Evolutionary conservation across 1,140 invertebrate species (phyloP).

Genomic region (Brachionus plicatilis): DNA sequence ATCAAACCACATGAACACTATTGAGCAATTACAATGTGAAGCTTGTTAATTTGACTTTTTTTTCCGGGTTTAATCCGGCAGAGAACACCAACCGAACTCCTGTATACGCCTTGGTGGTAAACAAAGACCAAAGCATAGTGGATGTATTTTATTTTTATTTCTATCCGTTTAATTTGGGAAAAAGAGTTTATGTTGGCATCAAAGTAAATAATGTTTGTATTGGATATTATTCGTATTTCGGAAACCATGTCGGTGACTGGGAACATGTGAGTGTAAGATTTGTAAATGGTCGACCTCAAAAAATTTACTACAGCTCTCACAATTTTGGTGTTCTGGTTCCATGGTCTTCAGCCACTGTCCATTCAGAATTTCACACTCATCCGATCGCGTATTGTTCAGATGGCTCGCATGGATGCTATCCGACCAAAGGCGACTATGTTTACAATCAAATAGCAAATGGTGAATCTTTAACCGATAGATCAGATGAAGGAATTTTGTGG

Average conservation of each 20-base stretch:
- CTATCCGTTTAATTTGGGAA: slow-evolving; percentile 7
- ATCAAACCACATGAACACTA: neutral
- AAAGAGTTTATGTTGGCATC: neutral
- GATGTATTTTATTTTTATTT: slow-evolving; percentile 38
- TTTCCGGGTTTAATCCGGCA: neutral
- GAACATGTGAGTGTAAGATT: slow-evolving; percentile 20
- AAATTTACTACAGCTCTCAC: slow-evolving; percentile 18
- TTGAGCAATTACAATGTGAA: slow-evolving; percentile 10
- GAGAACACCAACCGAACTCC: neutral
- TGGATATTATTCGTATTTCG: neutral
- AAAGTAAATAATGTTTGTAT: neutral
- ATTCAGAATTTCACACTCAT: slow-evolving; percentile 9
- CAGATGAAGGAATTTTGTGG: neutral
- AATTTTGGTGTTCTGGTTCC: neutral
- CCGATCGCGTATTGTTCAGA: slow-evolving; percentile 5
- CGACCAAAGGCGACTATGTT: slow-evolving; percentile 9
- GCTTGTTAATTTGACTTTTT: slow-evolving; percentile 10
- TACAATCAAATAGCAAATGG: slow-evolving; percentile 15
- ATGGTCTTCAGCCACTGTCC: neutral
- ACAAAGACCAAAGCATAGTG: neutral
- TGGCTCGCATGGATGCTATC: slow-evolving; percentile 9
- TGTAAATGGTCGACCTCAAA: neutral
- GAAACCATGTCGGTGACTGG: slow-evolving; percentile 24
- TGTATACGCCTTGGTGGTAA: slow-evolving; percentile 11
- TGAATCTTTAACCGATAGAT: neutral